These are phyloP conservation scores for Tapirus terrestris DNA, from an alignment of 2,113 vertebrate species.

Conservation along the genomic window DNA sequence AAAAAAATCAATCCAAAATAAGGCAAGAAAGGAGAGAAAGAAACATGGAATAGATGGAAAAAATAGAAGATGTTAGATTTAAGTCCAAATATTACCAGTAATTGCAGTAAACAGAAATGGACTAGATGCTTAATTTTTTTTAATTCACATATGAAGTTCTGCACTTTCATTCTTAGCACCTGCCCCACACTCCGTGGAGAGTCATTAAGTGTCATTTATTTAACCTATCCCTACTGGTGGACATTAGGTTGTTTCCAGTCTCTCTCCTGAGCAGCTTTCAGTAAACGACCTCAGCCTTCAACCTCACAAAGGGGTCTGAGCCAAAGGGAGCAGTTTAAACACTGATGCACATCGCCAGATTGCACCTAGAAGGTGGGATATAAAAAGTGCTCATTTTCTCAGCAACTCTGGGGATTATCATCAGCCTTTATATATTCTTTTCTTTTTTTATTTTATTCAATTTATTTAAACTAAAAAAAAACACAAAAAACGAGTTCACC, in stretches of 20 bases:
- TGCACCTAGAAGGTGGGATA: neutral
- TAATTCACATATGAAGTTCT: neutral
- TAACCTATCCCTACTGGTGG: neutral
- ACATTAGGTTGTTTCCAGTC: neutral
- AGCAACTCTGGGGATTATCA: neutral
- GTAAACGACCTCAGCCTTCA: neutral
- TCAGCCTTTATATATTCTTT: neutral
- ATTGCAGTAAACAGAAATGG: neutral
- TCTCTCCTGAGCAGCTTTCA: neutral
- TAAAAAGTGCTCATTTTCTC: neutral
- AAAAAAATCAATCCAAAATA: neutral
- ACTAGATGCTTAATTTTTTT: neutral
- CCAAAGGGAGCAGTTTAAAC: neutral
- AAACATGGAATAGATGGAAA: neutral
- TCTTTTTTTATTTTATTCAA: neutral
- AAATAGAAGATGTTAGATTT: neutral
- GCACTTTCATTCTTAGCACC: neutral
- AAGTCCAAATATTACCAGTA: neutral
- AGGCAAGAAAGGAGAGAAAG: neutral
- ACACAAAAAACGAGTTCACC: no score
- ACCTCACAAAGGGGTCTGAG: neutral
- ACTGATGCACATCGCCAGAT: neutral
- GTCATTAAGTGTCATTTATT: neutral
- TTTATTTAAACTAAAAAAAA: neutral
- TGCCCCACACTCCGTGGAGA: neutral